Evolutionary conservation across 2,113 vertebrate species (phyloP).

Genomic region (Globicephala melas): DNA sequence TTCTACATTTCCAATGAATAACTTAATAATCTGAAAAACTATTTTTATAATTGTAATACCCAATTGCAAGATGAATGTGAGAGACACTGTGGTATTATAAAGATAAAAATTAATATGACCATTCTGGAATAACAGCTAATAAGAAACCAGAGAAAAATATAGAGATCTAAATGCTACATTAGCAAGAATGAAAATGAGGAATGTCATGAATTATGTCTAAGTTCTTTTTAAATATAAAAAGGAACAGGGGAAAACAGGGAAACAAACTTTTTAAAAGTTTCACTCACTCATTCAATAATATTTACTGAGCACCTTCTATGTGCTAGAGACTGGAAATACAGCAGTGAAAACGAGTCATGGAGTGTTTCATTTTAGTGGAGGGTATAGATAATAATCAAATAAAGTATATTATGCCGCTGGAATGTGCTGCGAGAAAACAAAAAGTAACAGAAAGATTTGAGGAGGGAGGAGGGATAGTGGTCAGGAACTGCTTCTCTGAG

Average conservation of each 20-base stretch:
- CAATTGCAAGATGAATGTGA: not conserved
- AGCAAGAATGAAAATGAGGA: slow-evolving; percentile 21
- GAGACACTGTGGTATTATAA: not conserved
- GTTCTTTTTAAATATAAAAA: slow-evolving; percentile 1
- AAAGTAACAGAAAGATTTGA: not conserved
- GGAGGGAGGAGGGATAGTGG: not conserved
- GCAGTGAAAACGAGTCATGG: not conserved
- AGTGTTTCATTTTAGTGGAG: not conserved
- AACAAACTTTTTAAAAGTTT: not conserved
- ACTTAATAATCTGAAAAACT: not conserved
- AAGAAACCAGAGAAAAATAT: not conserved
- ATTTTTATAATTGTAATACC: slow-evolving; percentile 2
- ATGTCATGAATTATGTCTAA: not conserved
- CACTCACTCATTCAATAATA: not conserved
- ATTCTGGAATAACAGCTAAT: not conserved
- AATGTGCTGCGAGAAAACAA: not conserved
- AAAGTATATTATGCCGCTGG: not conserved
- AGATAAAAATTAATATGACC: not conserved
- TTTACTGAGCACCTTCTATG: not conserved
- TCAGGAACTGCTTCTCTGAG: not conserved
- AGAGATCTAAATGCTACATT: not conserved
- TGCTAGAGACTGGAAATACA: not conserved
- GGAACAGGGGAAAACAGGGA: not conserved
- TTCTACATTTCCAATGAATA: not conserved
- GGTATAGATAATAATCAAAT: not conserved